Base-by-base conservation (phyloP, 1,140 invertebrate genomes). In the Drosophila suzukii region DNA sequence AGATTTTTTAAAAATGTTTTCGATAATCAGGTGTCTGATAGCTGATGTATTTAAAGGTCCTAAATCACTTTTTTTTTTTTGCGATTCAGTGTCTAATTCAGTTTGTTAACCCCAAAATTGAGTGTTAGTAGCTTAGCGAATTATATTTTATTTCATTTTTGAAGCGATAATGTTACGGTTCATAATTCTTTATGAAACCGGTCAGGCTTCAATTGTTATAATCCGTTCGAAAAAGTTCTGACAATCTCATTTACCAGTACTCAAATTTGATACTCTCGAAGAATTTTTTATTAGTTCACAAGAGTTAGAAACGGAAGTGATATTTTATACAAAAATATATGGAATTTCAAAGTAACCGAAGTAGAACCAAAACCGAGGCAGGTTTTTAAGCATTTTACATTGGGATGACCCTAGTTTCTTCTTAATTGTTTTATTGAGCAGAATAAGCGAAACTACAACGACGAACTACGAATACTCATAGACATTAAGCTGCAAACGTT, bases 391-490 rank as follows among this genome's bases (percentile, higher is more conserved):
- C n/a, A 49, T 6, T 27, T 32, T 49, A 32, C 15, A 66, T 20
- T 27, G 30, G 56, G n/a, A 17, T 46, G 32, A 4, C 24, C 12
- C 13, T n/a, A 58, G 36, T 43, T 34, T 47, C 49, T 46, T 32
- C 38, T 54, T 38, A 62, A 17, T 41, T 44, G 36, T 17, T 68
- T 58, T 75, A 55, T 70, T 58, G 65, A 71, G 30, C 67, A 68
- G 24, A 41, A 27, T 13, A 43, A 50, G 44, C 17, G 44, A 70
- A 41, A 66, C 17, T 65, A 53, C 49, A 15, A 78, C 44, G 50
- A 61, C 44, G 58, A 79, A 53, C 41, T 66, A 62, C 67, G 54
- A 88, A 89, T 89, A 81, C 85, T 89, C 81, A 90, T 90, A 80
- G 61, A 24, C 30, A 36, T 12, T 78, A 85, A 75, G 65, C 75